Percentiles rank a stretch among this genome's conserved stretches.
phyloP scores from a whole-genome alignment of 2,797 vertebrate species.

The Urophycis tenuis region DNA sequence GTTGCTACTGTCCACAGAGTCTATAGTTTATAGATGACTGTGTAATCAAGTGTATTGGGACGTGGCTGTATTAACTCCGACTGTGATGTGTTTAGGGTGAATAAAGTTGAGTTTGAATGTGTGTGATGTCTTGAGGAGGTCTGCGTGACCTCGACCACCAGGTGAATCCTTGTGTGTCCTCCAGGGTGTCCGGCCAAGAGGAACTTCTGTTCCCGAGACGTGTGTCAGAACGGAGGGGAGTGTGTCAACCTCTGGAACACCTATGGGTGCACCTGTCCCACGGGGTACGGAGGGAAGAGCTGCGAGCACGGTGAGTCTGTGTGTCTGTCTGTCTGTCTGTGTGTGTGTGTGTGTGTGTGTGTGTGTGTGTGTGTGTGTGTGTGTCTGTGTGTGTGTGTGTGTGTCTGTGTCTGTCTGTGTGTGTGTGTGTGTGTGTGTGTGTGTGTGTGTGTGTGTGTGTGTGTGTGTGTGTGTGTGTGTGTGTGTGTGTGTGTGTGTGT shows the following conservation, averaged over 20 bases:
- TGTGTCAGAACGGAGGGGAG: conserved; percentile 85
- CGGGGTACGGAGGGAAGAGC: conserved; percentile 86
- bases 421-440: neutral
- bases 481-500: too few relatives aligned
- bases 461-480: conserved; percentile 1
- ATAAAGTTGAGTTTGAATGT: neutral
- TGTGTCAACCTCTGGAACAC: conserved; percentile 90
- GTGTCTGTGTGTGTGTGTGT: neutral
- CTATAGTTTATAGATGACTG: too few relatives aligned
- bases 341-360: conserved; percentile 1
- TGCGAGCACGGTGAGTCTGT: conserved; percentile 85
- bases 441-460: too few relatives aligned
- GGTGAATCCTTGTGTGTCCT: too few relatives aligned
- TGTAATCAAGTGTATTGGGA: too few relatives aligned
- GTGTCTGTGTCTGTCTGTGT: conserved; percentile 13
- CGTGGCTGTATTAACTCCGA: too few relatives aligned
- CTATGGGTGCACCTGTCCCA: conserved; percentile 81
- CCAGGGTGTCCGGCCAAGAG: conserved; percentile 85
- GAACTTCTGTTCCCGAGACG: conserved; percentile 76
- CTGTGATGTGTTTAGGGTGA: too few relatives aligned
- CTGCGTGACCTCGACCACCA: too few relatives aligned
- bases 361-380: conserved; percentile 2
- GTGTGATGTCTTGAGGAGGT: too few relatives aligned
- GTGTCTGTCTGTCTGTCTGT: conserved; percentile 22
- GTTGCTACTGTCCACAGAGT: too few relatives aligned